These are phyloP conservation scores for Drosophila kanekoi DNA, from an alignment of 2,888 invertebrate genomes.

Conservation along the genomic window DNA sequence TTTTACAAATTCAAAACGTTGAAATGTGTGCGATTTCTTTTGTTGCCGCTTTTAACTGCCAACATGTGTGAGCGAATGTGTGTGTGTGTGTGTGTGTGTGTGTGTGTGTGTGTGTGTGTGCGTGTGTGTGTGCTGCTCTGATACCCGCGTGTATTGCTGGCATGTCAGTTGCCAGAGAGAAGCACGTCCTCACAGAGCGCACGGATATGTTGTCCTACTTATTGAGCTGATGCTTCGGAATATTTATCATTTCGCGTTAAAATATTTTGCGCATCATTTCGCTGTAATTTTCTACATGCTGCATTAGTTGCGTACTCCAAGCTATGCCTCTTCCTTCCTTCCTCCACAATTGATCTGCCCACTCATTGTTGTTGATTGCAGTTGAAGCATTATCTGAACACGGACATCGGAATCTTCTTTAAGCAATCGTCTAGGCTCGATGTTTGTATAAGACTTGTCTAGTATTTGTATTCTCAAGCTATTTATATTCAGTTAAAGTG, in stretches of 20 bases:
- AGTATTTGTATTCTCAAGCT: too few relatives aligned
- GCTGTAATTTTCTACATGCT: constrained; percentile 62
- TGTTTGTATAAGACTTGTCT: too few relatives aligned
- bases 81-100: neutral
- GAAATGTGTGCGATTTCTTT: constrained; percentile 74
- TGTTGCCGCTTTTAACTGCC: constrained; percentile 67
- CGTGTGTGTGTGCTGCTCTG: constrained; percentile 27
- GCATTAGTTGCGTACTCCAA: constrained; percentile 16
- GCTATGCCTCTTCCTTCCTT: constrained; percentile 11
- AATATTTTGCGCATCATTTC: constrained; percentile 71
- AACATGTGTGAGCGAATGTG: constrained; percentile 7
- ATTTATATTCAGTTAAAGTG: too few relatives aligned
- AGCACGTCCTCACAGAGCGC: constrained; percentile 62
- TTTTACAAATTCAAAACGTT: constrained; percentile 77
- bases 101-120: constrained; percentile 1
- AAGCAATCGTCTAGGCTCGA: neutral
- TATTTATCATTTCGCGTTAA: constrained; percentile 67
- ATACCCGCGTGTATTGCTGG: constrained; percentile 59
- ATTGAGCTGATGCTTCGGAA: constrained; percentile 24
- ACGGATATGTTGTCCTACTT: constrained; percentile 55
- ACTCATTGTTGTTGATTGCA: constrained; percentile 43
- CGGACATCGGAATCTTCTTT: neutral
- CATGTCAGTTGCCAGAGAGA: constrained; percentile 37
- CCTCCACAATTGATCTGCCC: constrained; percentile 33
- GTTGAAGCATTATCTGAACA: constrained; percentile 11